These are phyloP conservation scores for Carollia perspicillata DNA, from an alignment of 2,113 vertebrate genomes.

Conservation along the genomic window DNA sequence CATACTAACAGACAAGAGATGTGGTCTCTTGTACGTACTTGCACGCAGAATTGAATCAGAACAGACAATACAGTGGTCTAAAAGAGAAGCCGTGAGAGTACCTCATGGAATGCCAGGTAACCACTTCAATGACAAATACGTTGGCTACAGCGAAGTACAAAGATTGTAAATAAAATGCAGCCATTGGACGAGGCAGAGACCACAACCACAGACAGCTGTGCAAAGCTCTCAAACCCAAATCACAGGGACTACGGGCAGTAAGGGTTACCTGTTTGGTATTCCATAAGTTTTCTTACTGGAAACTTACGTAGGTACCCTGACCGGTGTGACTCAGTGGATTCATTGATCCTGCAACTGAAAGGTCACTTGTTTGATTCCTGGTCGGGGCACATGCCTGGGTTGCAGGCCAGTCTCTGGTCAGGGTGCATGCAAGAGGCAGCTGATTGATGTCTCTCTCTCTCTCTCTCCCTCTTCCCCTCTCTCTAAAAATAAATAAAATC, in stretches of 20 bases:
- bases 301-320: background rate
- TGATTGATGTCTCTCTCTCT: background rate
- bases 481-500: background rate
- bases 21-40: conserved; percentile 12
- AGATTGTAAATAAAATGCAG: conserved; percentile 38
- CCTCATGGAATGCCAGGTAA: background rate
- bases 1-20: conserved; percentile 15
- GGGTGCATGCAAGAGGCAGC: no score
- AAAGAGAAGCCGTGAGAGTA: conserved; percentile 20
- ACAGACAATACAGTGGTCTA: conserved; percentile 23
- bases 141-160: background rate
- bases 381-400: no score
- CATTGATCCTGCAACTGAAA: background rate
- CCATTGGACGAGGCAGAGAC: conserved; percentile 8
- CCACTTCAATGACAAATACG: conserved; percentile 48
- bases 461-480: background rate
- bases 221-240: background rate
- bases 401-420: no score
- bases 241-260: background rate
- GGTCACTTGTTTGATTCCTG: background rate
- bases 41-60: conserved; percentile 51
- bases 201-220: background rate
- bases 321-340: background rate
- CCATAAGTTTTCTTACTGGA: background rate
- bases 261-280: background rate